A percentile compares a stretch with the other conserved stretches of the same genome.
Evolutionary conservation across 2,888 invertebrate genomes (phyloP).

Genomic region (Metellina segmentata): DNA sequence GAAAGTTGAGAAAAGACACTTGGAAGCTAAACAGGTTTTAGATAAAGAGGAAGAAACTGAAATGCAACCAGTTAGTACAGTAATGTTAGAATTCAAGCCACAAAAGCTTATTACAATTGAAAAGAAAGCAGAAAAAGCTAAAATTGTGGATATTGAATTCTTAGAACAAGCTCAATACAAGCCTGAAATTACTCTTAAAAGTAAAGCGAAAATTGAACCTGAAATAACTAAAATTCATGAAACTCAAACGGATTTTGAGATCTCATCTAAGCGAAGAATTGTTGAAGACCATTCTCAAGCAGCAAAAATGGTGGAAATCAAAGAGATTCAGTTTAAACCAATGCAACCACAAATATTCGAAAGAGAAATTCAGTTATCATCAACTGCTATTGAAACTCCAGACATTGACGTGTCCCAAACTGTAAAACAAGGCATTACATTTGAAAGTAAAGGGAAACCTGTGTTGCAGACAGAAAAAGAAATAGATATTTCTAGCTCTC

Average conservation of each 20-base stretch:
- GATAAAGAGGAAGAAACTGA: slow-evolving; percentile 46
- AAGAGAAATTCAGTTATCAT: slow-evolving; percentile 54
- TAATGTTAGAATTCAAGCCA: slow-evolving; percentile 64
- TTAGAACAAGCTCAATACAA: slow-evolving; percentile 48
- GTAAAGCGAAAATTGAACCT: slow-evolving; percentile 64
- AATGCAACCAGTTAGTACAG: not conserved
- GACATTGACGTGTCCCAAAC: slow-evolving; percentile 69
- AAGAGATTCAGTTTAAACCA: slow-evolving; percentile 48
- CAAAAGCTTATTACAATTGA: slow-evolving; percentile 43
- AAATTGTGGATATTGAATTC: slow-evolving; percentile 32
- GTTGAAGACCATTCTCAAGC: slow-evolving; percentile 25
- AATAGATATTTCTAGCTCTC: slow-evolving; percentile 39
- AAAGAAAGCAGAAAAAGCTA: slow-evolving; percentile 53
- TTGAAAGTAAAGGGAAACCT: slow-evolving; percentile 73
- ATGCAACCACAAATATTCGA: slow-evolving; percentile 57
- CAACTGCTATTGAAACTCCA: slow-evolving; percentile 52
- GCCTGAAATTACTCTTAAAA: slow-evolving; percentile 68
- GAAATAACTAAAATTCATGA: slow-evolving; percentile 41
- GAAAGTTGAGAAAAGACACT: slow-evolving; percentile 47
- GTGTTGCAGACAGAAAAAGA: slow-evolving; percentile 50
- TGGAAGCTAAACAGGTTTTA: slow-evolving; percentile 51
- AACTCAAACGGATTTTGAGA: slow-evolving; percentile 58
- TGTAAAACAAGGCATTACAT: slow-evolving; percentile 54
- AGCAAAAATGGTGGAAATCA: slow-evolving; percentile 38
- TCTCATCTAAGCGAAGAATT: slow-evolving; percentile 55